Evolutionary conservation across 2,888 invertebrate species (phyloP), one percentile per base, ranked within the genome.

Genomic region (Seira ritae): DNA sequence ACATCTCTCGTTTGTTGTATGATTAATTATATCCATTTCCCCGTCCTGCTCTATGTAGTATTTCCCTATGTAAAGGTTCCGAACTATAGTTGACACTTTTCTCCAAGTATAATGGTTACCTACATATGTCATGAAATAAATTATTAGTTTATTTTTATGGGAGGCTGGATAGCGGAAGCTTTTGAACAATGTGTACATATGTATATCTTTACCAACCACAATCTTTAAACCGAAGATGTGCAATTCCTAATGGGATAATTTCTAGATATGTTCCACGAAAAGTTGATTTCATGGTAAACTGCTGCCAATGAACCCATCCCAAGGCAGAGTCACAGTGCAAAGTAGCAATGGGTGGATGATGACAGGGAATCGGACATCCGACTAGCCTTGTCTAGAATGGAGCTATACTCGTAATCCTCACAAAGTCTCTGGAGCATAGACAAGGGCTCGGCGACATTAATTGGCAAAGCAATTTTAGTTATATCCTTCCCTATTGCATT

Each of bases 31-130:
- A 91, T 98, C 98, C 97, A 98, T 99, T 91, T 99, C 99, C 67
- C 99, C 99, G 91, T 98, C 97, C 92, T 99, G 98, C 92, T 99
- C 99, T 82, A 99, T 97, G 99, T 99, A 99, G 89, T 99, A 92
- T 91, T 97, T 97, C 87, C 99, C 99, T 80, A 99, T 98, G 89
- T 99, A 99, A 90, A 99, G 98, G 91, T 99, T 99, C 92, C 99
- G 99, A 71, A 99, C 98, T 3, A 98, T 98, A 19, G 99, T 99
- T 19, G 98, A 98, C 70, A 99, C 93, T 93, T 99, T 99, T 88
- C 97, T 94, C 98, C 99, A 99, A 2, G 98, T 96, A 92, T 97
- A 99, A 90, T 97, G 97, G 91, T 96, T 95, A 60, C 94, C 95
- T 89, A 92, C 92, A 83, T 37, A 24, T 69, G 19, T 12, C 17